Conservation (phyloP, 2,113 vertebrate species). For the Channa maculata region DNA sequence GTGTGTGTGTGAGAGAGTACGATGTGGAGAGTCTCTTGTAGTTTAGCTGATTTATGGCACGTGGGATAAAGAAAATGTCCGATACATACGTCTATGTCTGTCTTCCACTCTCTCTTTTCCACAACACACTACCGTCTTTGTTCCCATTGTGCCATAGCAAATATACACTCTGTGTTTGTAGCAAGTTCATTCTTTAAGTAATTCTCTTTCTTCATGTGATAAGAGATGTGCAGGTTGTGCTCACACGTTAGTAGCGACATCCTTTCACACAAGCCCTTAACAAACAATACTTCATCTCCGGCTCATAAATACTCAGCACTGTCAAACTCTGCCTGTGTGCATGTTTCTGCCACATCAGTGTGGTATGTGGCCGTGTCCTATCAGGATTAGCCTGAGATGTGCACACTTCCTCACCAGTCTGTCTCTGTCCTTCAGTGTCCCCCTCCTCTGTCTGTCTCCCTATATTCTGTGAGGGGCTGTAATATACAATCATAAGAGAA, state of each 20-base stretch:
- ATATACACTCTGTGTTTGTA: slow-evolving; percentile 42
- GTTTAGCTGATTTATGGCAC: slow-evolving; percentile 60
- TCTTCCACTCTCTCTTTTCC: slow-evolving; percentile 36
- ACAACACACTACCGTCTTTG: slow-evolving; percentile 64
- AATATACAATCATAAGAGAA: too few species aligned
- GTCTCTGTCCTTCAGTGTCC: neutral
- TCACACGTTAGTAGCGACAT: slow-evolving; percentile 47
- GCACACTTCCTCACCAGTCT: slow-evolving; percentile 60
- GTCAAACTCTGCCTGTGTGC: slow-evolving; percentile 24
- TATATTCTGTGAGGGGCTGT: neutral
- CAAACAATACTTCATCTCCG: slow-evolving; percentile 66
- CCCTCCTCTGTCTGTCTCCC: slow-evolving; percentile 3
- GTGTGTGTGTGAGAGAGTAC: slow-evolving; percentile 22
- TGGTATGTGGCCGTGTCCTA: slow-evolving; percentile 52
- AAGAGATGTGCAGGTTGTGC: slow-evolving; percentile 21
- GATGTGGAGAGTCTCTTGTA: too few species aligned
- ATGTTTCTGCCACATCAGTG: slow-evolving; percentile 38
- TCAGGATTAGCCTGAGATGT: slow-evolving; percentile 78
- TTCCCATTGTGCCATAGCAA: slow-evolving; percentile 56
- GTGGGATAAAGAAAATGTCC: slow-evolving; percentile 37
- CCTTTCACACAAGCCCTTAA: slow-evolving; percentile 63
- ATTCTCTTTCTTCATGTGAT: slow-evolving; percentile 29
- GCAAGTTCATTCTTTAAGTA: slow-evolving; percentile 34
- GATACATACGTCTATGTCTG: slow-evolving; percentile 45
- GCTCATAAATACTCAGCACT: slow-evolving; percentile 67